phyloP scores from a whole-genome alignment of 2,113 vertebrate genomes.

The Tiliqua scincoides region DNA sequence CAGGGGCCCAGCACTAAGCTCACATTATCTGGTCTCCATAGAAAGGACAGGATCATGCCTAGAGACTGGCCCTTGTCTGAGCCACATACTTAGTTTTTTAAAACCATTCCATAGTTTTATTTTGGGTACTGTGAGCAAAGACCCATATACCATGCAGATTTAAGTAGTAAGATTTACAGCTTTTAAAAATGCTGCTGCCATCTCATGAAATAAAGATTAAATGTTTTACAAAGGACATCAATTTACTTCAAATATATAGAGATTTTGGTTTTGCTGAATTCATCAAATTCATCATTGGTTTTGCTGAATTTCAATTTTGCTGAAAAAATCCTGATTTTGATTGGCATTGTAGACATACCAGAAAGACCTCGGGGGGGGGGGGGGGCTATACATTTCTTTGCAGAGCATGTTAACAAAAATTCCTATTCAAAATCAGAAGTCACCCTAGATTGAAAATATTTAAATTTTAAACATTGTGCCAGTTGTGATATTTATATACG shows the following conservation, averaged over 20 bases:
- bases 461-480: slow-evolving; percentile 65
- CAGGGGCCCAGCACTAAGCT: background rate
- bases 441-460: slow-evolving; percentile 54
- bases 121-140: no score
- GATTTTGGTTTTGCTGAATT: slow-evolving; percentile 49
- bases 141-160: no score
- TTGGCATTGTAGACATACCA: background rate
- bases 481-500: slow-evolving; percentile 62
- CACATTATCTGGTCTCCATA: background rate
- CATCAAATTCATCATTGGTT: slow-evolving; percentile 37
- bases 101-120: no score
- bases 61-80: background rate
- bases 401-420: slow-evolving; percentile 40
- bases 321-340: background rate
- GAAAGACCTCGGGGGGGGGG: slow-evolving; percentile 23
- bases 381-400: slow-evolving; percentile 36
- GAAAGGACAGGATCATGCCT: background rate
- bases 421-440: slow-evolving; percentile 55
- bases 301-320: slow-evolving; percentile 49
- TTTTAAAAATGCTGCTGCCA: background rate
- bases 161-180: background rate
- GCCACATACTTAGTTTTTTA: background rate
- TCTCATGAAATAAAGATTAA: background rate
- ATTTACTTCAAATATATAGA: slow-evolving; percentile 22
- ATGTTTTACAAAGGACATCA: background rate